Evolutionary conservation across 1,140 invertebrate species (phyloP), one percentile per base, ranked within the genome.

Genomic region (Protaetia brevitarsis): DNA sequence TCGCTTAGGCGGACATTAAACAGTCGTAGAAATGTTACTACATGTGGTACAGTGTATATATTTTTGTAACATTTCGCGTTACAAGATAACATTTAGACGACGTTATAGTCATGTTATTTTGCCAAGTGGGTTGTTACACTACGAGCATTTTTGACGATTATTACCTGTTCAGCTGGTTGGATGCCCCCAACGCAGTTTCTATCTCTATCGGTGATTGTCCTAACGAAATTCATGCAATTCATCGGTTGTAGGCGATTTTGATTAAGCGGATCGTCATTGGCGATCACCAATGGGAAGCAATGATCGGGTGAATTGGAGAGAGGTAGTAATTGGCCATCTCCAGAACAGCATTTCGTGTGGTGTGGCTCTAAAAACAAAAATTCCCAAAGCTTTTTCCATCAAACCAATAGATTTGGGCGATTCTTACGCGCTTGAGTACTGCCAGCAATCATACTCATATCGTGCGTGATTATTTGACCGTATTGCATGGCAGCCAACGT

Each of bases 201-300:
- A 71, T 88, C 87, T 37, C 85, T 80, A 66, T 90, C 89, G 3
- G 87, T 89, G 3, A 86, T 86, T 7, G 89, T 92, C 68, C 93
- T 84, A 0, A 94, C 90, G 74, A 95, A 94, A 79, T 94, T 93
- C 79, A 94, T 86, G 74, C 93, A 96, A 61, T 87, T 83, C 11
- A 87, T 88, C 13, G 87, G 84, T 30, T 82, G 84, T 61, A 83
- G 82, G 1, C 81, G 78, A 72, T 90, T 92, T 1, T 81, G 79
- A 72, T 90, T 92, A n/a, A 91, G 84, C 0, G 89, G 90, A 80
- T 98, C 96, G 70, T 93, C 85, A 0, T 82, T 75, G 1, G 94
- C 90, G 8, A 97, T 86, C 0, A 89, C 77, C 66, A 98, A 95
- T 0, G 95, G 93, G 69, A 88, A 95, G 78, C 96, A 98, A 23